These are phyloP conservation scores for Geopemphigus sp. DNA, from an alignment of 1,140 invertebrate species.

Conservation along the genomic window DNA sequence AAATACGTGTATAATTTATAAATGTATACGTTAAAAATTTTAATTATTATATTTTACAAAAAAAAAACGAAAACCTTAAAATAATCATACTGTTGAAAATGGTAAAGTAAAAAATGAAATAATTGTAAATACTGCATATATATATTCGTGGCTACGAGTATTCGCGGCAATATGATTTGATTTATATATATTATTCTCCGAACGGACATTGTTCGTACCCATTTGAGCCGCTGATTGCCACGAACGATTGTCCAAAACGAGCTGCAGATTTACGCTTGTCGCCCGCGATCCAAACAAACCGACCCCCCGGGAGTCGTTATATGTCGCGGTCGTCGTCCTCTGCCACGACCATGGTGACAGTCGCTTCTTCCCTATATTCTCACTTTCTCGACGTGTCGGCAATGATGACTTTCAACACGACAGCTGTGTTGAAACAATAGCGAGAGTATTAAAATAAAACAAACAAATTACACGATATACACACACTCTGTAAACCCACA, in stretches of 20 bases:
- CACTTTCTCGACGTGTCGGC: background rate
- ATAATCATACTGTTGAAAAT: no score
- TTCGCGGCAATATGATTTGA: no score
- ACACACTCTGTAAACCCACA: no score
- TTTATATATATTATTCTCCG: slow-evolving; percentile 45
- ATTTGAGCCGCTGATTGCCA: slow-evolving; percentile 27
- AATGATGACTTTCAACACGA: background rate
- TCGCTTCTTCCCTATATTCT: no score
- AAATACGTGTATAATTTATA: no score
- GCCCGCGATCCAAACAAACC: slow-evolving; percentile 22
- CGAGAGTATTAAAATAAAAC: background rate
- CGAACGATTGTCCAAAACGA: slow-evolving; percentile 34
- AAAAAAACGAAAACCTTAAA: no score
- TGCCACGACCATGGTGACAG: no score
- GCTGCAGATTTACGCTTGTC: background rate
- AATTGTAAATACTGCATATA: no score
- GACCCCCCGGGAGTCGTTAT: slow-evolving; percentile 41
- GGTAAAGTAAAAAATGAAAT: no score
- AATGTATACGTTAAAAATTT: no score
- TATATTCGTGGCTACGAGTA: no score
- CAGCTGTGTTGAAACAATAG: slow-evolving; percentile 20
- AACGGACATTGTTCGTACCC: slow-evolving; percentile 1
- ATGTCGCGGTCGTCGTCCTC: background rate
- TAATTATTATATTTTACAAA: no score
- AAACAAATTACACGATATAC: background rate